Evolutionary conservation across 2,797 vertebrate species (phyloP), one percentile per base, ranked within the genome.

Genomic region (Pogoniulus pusillus): DNA sequence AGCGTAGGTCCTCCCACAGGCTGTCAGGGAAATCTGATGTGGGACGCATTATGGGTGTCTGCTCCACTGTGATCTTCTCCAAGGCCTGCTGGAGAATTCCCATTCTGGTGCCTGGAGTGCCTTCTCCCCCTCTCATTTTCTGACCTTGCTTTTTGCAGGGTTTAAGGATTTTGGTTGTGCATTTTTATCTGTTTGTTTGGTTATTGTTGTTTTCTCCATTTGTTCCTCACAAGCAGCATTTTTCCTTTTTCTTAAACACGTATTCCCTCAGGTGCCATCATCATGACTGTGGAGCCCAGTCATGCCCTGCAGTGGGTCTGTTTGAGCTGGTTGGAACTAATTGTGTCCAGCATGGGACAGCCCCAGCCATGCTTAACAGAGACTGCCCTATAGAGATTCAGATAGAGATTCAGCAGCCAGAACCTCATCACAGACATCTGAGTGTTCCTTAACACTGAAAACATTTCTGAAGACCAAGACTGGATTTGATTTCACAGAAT

Each of bases 311-410:
- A 6, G 53, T 51, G 8, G 53, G 53, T 30, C 53, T 16, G 10
- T 54, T 54, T 29, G 53, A 54, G 53, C 27, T 29, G 27, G 53
- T 29, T 54, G 53, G 53, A 30, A 39, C 30, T 0, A 1, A 12
- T 15, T 4, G 3, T 5, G 6, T 58, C 17, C 0, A 3, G 26
- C 22, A 7, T 0, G 2, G 35, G 18, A 7, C n/a, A 37, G 20
- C 12, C 35, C 20, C 0, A 1, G 34, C 34, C 30, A 23, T 24
- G 29, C 30, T 26, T 84, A 30, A n/a, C 10, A 7, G 55, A 10
- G 34, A 3, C 17, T 0, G 5, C 16, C 49, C 39, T 24, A 0
- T 16, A 19, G 4, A 10, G 0, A 3, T 11, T 35, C n/a, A 17
- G 0, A 0, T 16, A 19, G 4, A 10, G 0, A 3, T 11, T 35